phyloP scores from a whole-genome alignment of 2,888 invertebrate genomes.

The Lasioglossum vierecki region DNA sequence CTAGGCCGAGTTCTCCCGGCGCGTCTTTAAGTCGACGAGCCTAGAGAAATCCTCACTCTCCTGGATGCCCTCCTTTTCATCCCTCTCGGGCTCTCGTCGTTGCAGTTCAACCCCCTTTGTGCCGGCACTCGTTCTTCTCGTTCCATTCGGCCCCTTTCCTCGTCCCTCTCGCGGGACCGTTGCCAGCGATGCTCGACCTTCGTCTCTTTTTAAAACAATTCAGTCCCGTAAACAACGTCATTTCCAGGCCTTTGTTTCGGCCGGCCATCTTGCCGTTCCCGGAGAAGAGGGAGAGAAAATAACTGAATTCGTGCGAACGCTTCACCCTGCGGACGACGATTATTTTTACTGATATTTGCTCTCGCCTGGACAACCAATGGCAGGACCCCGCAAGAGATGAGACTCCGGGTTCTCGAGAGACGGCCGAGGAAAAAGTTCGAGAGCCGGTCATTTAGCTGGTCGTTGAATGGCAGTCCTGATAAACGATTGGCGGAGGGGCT shows the following conservation, averaged over 20 bases:
- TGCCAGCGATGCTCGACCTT: constrained; percentile 59
- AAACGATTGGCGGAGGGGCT: background rate
- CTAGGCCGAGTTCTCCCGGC: background rate
- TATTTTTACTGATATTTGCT: constrained; percentile 55
- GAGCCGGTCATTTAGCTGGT: background rate
- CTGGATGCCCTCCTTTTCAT: constrained; percentile 20
- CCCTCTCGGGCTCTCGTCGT: constrained; percentile 35
- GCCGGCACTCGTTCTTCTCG: constrained; percentile 20
- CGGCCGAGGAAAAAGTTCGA: background rate
- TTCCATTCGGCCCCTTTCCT: constrained; percentile 38
- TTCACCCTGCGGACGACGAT: constrained; percentile 30
- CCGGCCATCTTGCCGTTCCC: constrained; percentile 66
- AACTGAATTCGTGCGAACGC: constrained; percentile 38
- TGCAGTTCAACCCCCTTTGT: constrained; percentile 46
- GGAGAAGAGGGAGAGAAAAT: constrained; percentile 14
- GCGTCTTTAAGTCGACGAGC: constrained; percentile 49
- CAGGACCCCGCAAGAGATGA: background rate
- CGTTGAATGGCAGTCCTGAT: background rate
- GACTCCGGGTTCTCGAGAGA: background rate
- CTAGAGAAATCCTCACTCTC: constrained; percentile 50
- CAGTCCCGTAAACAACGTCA: constrained; percentile 78
- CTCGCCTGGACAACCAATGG: background rate
- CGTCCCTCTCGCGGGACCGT: constrained; percentile 41
- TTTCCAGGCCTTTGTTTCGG: constrained; percentile 74
- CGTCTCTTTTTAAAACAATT: constrained; percentile 77